phyloP scores from a whole-genome alignment of 2,113 vertebrate species.

The Stegostoma tigrinum region DNA sequence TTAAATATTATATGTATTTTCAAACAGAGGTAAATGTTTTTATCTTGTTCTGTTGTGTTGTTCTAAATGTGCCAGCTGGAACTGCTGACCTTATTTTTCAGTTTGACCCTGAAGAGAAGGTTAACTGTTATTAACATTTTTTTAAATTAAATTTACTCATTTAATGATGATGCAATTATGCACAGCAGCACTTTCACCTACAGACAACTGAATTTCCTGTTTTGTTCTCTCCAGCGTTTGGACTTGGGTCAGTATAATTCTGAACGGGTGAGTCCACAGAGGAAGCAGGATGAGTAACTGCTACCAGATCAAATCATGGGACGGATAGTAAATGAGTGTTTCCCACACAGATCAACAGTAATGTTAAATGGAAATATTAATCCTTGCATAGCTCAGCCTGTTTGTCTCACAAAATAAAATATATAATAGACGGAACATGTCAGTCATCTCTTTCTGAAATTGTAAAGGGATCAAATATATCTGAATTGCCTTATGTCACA shows the following conservation, averaged over 20 bases:
- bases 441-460: neutral
- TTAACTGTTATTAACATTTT: neutral
- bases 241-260: neutral
- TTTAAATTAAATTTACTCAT: constrained; percentile 5
- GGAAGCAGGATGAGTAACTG: neutral
- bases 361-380: neutral
- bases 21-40: neutral
- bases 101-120: neutral
- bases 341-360: neutral
- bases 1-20: neutral
- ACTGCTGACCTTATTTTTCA: neutral
- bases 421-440: too few species aligned
- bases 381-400: neutral
- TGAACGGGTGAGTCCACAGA: neutral
- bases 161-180: neutral
- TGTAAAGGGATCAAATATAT: neutral
- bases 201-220: neutral
- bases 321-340: neutral
- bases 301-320: neutral
- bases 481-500: neutral
- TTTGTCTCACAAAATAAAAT: neutral
- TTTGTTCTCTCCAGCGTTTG: neutral
- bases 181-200: neutral
- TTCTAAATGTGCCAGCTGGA: neutral
- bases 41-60: neutral